A percentile compares a stretch with the other conserved stretches of the same genome.
These are phyloP conservation scores for Vireo griseus DNA, from an alignment of 2,797 vertebrate species.

Conservation along the genomic window DNA sequence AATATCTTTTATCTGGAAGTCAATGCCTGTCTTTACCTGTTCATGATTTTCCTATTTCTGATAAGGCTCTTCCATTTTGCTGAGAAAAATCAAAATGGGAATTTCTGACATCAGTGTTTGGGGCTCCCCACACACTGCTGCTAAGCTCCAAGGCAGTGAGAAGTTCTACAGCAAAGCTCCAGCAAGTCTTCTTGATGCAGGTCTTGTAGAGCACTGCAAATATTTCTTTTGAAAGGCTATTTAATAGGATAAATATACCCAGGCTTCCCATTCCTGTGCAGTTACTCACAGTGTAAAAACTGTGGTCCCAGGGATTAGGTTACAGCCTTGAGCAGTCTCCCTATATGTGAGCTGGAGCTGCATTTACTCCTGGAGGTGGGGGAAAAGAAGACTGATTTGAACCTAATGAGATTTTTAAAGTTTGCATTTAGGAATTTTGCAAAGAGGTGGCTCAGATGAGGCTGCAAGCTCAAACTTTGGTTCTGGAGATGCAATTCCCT, in stretches of 20 bases:
- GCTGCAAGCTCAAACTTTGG: neutral
- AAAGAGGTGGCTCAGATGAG: neutral
- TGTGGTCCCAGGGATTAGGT: constrained; percentile 57
- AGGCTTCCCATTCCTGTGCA: constrained; percentile 71
- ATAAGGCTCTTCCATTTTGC: neutral
- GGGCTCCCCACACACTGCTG: neutral
- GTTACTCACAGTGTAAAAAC: constrained; percentile 70
- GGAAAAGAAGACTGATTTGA: neutral
- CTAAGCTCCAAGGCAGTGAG: neutral
- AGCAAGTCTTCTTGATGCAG: neutral
- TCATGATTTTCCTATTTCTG: neutral
- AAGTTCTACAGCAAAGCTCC: neutral
- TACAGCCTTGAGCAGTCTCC: constrained; percentile 50
- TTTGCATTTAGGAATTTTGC: neutral
- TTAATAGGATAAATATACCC: constrained; percentile 75
- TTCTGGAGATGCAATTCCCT: neutral
- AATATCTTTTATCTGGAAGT: neutral
- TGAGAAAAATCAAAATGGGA: neutral
- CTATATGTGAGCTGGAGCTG: neutral
- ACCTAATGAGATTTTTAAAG: neutral
- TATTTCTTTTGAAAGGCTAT: constrained; percentile 23
- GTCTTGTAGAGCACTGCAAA: neutral
- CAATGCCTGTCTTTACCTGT: neutral
- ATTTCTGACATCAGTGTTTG: neutral
- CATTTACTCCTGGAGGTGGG: neutral